Percentiles rank a stretch among this genome's conserved stretches.
Evolutionary conservation across 1,140 invertebrate genomes (phyloP).

Genomic region (Sitodiplosis mosellana): DNA sequence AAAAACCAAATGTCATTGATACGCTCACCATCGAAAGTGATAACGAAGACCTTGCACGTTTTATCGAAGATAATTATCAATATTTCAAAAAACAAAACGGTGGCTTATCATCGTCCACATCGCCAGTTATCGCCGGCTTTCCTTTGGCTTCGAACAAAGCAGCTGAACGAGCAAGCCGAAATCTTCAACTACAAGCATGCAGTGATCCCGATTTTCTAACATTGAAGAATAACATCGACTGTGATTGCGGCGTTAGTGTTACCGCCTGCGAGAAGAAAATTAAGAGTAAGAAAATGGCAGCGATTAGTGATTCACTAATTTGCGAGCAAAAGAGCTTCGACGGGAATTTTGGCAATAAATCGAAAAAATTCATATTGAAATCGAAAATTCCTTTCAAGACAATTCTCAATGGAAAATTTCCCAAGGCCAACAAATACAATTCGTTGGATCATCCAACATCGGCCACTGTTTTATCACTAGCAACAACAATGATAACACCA

Average conservation of each 20-base stretch:
- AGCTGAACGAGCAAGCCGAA: background rate
- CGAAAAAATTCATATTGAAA: too few relatives aligned
- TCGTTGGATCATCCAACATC: background rate
- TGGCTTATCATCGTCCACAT: background rate
- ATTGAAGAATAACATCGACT: conserved; percentile 10
- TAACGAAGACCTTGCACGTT: conserved; percentile 23
- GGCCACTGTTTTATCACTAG: background rate
- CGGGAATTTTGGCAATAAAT: background rate
- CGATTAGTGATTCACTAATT: conserved; percentile 20
- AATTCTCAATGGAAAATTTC: background rate
- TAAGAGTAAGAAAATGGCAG: conserved; percentile 10
- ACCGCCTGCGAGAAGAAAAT: conserved; percentile 1
- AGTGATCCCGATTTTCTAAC: conserved; percentile 23
- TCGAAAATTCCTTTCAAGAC: background rate
- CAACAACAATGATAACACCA: background rate
- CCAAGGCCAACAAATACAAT: background rate
- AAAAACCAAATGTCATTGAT: conserved; percentile 8
- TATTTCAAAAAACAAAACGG: conserved; percentile 20
- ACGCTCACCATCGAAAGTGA: conserved; percentile 21
- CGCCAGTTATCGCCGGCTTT: background rate
- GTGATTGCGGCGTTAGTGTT: background rate
- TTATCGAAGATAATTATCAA: conserved; percentile 23
- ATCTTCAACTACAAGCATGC: conserved; percentile 13
- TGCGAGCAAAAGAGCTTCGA: conserved; percentile 8
- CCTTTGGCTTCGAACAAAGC: background rate